Base-by-base conservation (phyloP, 92 coral and sea anemone species). In the Pocillopora grandis region DNA sequence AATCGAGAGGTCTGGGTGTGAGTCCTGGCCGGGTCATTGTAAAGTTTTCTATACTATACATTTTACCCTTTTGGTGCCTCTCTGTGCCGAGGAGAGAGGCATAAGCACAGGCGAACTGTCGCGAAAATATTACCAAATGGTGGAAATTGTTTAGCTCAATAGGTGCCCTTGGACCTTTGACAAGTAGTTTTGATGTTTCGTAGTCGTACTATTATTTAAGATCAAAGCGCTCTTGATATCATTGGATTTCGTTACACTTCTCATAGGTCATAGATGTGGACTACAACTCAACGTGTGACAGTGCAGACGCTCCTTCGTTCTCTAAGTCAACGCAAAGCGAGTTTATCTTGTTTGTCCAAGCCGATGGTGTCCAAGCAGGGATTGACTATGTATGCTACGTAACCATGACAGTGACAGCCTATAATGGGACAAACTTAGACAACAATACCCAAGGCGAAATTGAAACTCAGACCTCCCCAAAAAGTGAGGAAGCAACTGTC, bases 341-440 rank as follows among this genome's bases (percentile, higher is more conserved):
- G 79, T 78, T 76, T 80, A 13, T 87, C 77, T 66, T 92, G 81
- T 90, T 96, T 82, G 49, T 70, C 35, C 88, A 95, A 88, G 91
- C 90, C 66, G 98, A 95, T 61, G 90, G 90, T 72, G 92, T 95
- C 23, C 70, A 87, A 83, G 98, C 98, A 31, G 98, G 98, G n/a
- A 95, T 92, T 66, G 98, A 95, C 89, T 95, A 95, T 84, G 82
- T 87, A 17, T 95, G 98, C 64, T 90, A 87, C 35, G 94, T 95
- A 65, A 92, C 84, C 79, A 94, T 92, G 91, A 94, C 91, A 6
- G 98, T 94, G 18, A 82, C 76, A 15, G 93, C 93, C 20, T 76
- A 86, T 56, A 93, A 95, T 88, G 98, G 93, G 0, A 95, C 95
- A 13, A 81, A 70, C 42, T 59, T 82, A 77, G 80, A 76, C 14